Evolutionary conservation across 2,113 vertebrate species (phyloP).

Genomic region (Bungarus multicinctus): DNA sequence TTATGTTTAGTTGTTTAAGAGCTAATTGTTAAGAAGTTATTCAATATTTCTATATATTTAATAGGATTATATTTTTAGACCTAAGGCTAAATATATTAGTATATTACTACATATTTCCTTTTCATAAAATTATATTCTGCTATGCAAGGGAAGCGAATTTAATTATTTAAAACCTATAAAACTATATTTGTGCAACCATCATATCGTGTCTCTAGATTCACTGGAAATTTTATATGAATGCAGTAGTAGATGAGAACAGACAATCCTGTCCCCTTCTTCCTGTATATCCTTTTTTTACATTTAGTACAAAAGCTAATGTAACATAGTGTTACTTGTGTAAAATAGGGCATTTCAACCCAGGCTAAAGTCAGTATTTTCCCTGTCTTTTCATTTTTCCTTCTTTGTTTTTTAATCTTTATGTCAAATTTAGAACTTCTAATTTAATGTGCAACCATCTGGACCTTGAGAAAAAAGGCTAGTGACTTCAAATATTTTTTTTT

Average conservation of each 20-base stretch:
- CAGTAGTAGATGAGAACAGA: neutral
- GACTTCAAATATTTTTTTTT: neutral
- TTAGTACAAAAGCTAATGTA: neutral
- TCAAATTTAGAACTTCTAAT: neutral
- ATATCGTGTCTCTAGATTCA: neutral
- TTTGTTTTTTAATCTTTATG: neutral
- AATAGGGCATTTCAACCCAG: neutral
- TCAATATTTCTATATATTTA: conserved; percentile 31
- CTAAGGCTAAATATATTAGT: neutral
- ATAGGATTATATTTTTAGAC: conserved; percentile 1
- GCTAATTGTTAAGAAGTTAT: conserved; percentile 22
- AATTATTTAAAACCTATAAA: neutral
- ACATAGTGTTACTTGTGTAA: neutral
- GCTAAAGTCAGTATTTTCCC: neutral
- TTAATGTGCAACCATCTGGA: neutral
- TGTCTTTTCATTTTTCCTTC: neutral
- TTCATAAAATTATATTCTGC: neutral
- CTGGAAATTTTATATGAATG: neutral
- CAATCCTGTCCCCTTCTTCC: neutral
- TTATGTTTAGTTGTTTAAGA: conserved; percentile 27
- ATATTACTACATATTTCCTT: neutral
- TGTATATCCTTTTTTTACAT: neutral
- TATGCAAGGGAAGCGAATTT: neutral
- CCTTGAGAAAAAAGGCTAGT: neutral
- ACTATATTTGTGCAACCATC: neutral